These are phyloP conservation scores for Pogonognathellus flavescens DNA, from an alignment of 1,140 invertebrate species.

Conservation along the genomic window DNA sequence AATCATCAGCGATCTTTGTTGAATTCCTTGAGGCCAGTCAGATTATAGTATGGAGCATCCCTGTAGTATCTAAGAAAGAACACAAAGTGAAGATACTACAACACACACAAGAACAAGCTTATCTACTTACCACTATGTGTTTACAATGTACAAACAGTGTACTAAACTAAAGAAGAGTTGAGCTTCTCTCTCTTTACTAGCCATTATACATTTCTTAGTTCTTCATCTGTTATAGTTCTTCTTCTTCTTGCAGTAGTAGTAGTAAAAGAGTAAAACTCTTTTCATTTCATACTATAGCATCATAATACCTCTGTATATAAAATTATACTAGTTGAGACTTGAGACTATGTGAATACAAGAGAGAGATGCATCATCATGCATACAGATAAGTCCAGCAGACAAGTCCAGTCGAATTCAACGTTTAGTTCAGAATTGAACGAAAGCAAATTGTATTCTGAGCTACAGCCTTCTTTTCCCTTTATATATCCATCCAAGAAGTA, in stretches of 20 bases:
- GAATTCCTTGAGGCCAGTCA: conserved; percentile 52
- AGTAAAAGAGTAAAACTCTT: no score
- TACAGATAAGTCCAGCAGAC: conserved; percentile 32
- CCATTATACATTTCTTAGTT: no score
- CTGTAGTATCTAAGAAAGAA: conserved; percentile 26
- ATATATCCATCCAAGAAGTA: no score
- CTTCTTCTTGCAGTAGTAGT: no score
- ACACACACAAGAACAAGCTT: neutral
- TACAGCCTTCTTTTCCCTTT: neutral
- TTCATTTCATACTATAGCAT: no score
- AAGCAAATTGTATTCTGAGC: conserved; percentile 19
- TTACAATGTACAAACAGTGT: neutral
- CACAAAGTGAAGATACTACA: neutral
- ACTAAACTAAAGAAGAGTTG: conserved; percentile 1
- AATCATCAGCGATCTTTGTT: conserved; percentile 53
- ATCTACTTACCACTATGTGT: neutral
- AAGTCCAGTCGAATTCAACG: neutral
- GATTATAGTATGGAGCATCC: conserved; percentile 1
- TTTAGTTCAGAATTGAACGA: conserved; percentile 12
- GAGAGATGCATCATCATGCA: conserved; percentile 27
- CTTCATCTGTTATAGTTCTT: no score
- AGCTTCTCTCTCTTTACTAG: conserved; percentile 2
- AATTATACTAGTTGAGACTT: neutral
- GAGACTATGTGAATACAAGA: no score
- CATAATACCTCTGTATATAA: neutral